Conservation (phyloP, 2,888 invertebrate species). For the Abscondita cerata region DNA sequence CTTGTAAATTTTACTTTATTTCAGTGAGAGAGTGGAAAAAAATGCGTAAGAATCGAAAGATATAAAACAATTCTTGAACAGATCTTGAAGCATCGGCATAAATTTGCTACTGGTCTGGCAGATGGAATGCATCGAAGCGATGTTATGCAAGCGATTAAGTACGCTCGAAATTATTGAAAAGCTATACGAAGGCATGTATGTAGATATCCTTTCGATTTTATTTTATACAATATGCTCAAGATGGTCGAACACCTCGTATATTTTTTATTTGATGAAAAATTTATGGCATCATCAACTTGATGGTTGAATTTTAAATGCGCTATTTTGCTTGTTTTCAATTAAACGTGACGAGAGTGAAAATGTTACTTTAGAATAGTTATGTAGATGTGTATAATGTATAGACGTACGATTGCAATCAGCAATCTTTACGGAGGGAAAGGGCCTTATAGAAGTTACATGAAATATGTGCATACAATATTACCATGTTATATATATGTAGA, state of each 20-base stretch:
- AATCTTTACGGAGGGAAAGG: conserved; percentile 9
- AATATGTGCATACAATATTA: conserved; percentile 9
- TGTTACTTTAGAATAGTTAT: neutral
- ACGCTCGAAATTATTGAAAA: conserved; percentile 44
- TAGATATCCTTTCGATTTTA: conserved; percentile 33
- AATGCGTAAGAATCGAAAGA: conserved; percentile 28
- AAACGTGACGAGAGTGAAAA: conserved; percentile 13
- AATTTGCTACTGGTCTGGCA: conserved; percentile 48
- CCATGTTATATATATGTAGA: conserved; percentile 10
- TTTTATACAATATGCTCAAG: conserved; percentile 33
- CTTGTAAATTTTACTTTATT: conserved; percentile 23
- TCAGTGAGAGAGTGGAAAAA: conserved; percentile 16
- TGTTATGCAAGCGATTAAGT: conserved; percentile 42
- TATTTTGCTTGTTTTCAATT: conserved; percentile 13
- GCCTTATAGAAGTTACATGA: conserved; percentile 11
- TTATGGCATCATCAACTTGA: conserved; percentile 23
- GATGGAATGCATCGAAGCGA: conserved; percentile 45
- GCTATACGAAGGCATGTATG: conserved; percentile 35
- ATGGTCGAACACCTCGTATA: conserved; percentile 29
- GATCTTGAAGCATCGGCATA: conserved; percentile 41
- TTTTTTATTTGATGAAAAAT: conserved; percentile 34
- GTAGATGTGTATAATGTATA: conserved; percentile 8
- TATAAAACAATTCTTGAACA: conserved; percentile 30
- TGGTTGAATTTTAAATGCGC: conserved; percentile 11
- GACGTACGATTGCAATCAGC: conserved; percentile 9